Evolutionary conservation across 2,113 vertebrate genomes (phyloP).

Genomic region (Genyomyrus donnyi): DNA sequence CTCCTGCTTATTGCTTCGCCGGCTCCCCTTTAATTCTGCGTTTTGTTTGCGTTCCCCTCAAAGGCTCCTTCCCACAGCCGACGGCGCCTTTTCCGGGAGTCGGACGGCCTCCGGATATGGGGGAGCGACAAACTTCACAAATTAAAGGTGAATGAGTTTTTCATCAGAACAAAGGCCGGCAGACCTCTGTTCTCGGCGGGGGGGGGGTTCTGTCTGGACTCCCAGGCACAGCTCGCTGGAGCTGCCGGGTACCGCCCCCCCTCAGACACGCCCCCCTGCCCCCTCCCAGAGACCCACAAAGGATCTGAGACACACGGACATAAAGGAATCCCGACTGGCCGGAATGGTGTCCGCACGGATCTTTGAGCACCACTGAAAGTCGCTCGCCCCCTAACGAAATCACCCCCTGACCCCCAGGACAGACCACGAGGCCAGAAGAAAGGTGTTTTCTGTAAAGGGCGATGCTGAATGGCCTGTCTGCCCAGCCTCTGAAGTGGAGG

Average conservation of each 20-base stretch:
- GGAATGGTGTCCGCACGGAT: constrained; percentile 44
- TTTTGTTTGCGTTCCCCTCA: background rate
- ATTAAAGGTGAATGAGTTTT: constrained; percentile 2
- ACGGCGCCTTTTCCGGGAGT: background rate
- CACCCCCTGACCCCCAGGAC: constrained; percentile 52
- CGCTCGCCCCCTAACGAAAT: constrained; percentile 41
- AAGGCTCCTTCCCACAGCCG: background rate
- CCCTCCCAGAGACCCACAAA: constrained; percentile 21
- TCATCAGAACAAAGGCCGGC: background rate
- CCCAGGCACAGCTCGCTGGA: constrained; percentile 2
- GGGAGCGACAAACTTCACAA: background rate
- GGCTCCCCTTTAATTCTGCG: background rate
- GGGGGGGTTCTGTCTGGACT: background rate
- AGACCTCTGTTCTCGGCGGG: background rate
- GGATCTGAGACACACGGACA: constrained; percentile 27
- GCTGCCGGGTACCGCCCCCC: background rate
- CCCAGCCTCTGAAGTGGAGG: constrained; percentile 34
- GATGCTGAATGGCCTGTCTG: constrained; percentile 34
- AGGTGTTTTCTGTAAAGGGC: constrained; percentile 57
- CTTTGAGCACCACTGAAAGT: constrained; percentile 43
- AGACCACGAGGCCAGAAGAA: constrained; percentile 50
- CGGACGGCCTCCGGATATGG: background rate
- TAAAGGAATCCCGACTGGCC: constrained; percentile 25
- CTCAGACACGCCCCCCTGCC: background rate
- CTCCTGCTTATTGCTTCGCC: background rate